A percentile compares a stretch with the other conserved stretches of the same genome.
Evolutionary conservation across 2,888 invertebrate genomes (phyloP).

Genomic region (Volucella bombylans): DNA sequence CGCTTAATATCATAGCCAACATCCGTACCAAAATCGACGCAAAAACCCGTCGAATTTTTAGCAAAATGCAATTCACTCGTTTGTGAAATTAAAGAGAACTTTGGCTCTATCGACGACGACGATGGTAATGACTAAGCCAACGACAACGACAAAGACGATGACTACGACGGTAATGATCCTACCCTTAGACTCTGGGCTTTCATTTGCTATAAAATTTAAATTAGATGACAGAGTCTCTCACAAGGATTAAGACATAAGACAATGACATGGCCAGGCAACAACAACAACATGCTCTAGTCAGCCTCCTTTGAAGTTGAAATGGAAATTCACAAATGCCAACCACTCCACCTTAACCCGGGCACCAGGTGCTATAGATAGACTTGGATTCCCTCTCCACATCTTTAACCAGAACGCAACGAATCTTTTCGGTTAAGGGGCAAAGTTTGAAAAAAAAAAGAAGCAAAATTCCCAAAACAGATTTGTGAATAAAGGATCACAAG

Average conservation of each 20-base stretch:
- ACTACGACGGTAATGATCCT: constrained; percentile 37
- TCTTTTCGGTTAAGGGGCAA: constrained; percentile 5
- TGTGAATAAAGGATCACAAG: constrained; percentile 53
- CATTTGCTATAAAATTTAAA: constrained; percentile 55
- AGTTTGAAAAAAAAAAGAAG: not conserved
- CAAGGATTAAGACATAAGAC: constrained; percentile 46
- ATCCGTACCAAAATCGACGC: not conserved
- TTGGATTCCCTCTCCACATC: no score
- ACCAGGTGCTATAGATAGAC: no score
- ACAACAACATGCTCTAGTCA: constrained; percentile 5
- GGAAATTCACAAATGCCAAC: constrained; percentile 5
- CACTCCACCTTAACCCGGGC: not conserved
- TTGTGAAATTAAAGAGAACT: constrained; percentile 57
- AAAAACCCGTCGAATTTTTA: not conserved
- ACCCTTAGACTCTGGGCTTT: constrained; percentile 1
- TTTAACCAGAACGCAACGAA: no score
- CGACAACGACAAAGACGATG: not conserved
- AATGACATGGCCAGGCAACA: constrained; percentile 38
- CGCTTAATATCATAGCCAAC: constrained; percentile 28
- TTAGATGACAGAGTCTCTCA: constrained; percentile 23
- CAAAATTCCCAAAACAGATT: constrained; percentile 33
- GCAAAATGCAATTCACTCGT: constrained; percentile 38
- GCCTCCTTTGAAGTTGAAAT: constrained; percentile 38
- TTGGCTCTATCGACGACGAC: not conserved
- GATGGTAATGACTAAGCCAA: constrained; percentile 27